Evolutionary conservation across 2,888 invertebrate genomes (phyloP).

Genomic region (Standfussiana lucernea): DNA sequence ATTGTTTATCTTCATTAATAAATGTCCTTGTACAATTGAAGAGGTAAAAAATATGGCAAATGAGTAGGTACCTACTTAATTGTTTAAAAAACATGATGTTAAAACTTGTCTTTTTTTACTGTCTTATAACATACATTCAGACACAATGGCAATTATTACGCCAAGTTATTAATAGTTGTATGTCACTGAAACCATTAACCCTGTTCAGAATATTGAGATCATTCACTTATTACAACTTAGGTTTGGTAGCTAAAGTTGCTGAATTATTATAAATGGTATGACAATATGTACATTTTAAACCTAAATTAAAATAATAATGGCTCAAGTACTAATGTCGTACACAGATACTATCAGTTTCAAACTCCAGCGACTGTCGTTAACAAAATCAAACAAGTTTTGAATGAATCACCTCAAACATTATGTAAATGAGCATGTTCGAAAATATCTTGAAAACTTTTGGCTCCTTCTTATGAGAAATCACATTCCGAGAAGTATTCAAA

Average conservation of each 20-base stretch:
- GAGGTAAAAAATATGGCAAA: background rate
- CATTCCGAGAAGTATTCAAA: conserved; percentile 37
- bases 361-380: conserved; percentile 66
- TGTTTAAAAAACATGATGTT: background rate
- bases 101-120: background rate
- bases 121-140: conserved; percentile 2
- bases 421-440: conserved; percentile 66
- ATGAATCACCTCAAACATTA: conserved; percentile 75
- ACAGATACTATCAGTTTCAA: conserved; percentile 57
- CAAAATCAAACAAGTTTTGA: conserved; percentile 73
- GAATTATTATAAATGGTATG: background rate
- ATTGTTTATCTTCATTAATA: background rate
- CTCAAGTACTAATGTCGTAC: background rate
- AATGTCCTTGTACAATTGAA: background rate
- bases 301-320: conserved; percentile 36
- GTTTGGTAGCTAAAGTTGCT: conserved; percentile 5
- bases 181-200: conserved; percentile 51
- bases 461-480: conserved; percentile 27
- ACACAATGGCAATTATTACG: conserved; percentile 9
- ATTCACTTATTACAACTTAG: conserved; percentile 11
- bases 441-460: conserved; percentile 27
- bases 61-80: background rate
- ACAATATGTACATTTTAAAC: background rate
- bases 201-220: conserved; percentile 31
- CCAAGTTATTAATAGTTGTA: conserved; percentile 30